Evolutionary conservation across 2,797 vertebrate species (phyloP).

Genomic region (Pelobates cultripes): DNA sequence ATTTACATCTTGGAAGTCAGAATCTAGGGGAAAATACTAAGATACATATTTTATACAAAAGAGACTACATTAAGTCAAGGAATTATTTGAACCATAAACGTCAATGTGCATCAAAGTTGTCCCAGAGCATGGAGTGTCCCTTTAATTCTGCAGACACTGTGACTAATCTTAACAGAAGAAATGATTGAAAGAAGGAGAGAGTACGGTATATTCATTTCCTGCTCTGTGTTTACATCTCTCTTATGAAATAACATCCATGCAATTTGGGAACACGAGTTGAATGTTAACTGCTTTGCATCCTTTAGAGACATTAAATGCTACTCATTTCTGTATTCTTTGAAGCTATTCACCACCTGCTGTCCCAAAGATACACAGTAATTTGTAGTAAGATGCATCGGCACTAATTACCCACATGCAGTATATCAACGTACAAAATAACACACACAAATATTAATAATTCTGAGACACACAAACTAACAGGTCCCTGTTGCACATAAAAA

Average conservation of each 20-base stretch:
- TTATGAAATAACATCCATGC: slow-evolving; percentile 42
- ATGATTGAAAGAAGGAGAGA: slow-evolving; percentile 34
- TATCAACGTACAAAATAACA: slow-evolving; percentile 48
- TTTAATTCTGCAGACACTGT: not conserved
- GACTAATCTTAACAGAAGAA: slow-evolving; percentile 38
- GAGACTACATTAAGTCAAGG: too few species aligned
- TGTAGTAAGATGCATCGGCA: slow-evolving; percentile 30
- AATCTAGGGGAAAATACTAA: too few species aligned
- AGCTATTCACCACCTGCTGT: slow-evolving; percentile 54
- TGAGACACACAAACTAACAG: slow-evolving; percentile 44
- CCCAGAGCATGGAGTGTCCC: too few species aligned
- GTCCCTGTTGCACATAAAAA: slow-evolving; percentile 43
- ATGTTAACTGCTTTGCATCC: slow-evolving; percentile 42
- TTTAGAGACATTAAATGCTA: slow-evolving; percentile 43
- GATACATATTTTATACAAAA: too few species aligned
- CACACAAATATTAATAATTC: slow-evolving; percentile 53
- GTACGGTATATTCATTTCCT: slow-evolving; percentile 34
- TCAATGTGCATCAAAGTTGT: too few species aligned
- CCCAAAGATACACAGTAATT: slow-evolving; percentile 53
- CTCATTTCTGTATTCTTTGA: slow-evolving; percentile 46
- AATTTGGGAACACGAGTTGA: slow-evolving; percentile 40
- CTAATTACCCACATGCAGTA: slow-evolving; percentile 50
- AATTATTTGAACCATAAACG: too few species aligned
- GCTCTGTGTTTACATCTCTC: slow-evolving; percentile 40
- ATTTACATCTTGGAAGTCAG: too few species aligned